Percentiles rank a stretch among this genome's conserved stretches.
Evolutionary conservation across 1,140 invertebrate genomes (phyloP).

Genomic region (Drosophila arizonae): DNA sequence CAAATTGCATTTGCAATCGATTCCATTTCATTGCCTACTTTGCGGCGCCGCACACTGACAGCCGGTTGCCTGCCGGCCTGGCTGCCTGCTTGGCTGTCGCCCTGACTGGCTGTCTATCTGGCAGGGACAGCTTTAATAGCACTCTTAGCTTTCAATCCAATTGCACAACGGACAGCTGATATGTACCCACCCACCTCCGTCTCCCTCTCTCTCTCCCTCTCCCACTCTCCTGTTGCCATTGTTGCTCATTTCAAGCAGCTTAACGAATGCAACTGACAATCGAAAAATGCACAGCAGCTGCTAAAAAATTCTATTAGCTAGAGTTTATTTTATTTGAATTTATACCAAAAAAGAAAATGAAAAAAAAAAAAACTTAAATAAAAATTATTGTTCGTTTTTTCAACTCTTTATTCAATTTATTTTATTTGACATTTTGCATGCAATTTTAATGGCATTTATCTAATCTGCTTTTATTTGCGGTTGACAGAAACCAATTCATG

Average conservation of each 20-base stretch:
- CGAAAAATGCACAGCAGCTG: constrained; percentile 3
- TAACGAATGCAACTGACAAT: constrained; percentile 12
- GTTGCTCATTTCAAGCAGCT: constrained; percentile 14
- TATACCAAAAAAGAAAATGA: not conserved
- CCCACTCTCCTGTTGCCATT: not conserved
- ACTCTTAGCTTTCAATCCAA: constrained; percentile 28
- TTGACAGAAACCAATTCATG: not conserved
- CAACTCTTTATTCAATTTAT: not conserved
- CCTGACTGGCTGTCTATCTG: constrained; percentile 5
- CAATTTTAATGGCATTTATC: constrained; percentile 3
- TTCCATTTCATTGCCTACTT: constrained; percentile 65
- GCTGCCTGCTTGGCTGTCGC: not conserved
- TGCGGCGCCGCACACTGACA: constrained; percentile 34
- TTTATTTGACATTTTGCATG: not conserved
- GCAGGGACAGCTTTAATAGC: constrained; percentile 20
- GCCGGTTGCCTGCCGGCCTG: not conserved
- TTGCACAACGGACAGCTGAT: constrained; percentile 40
- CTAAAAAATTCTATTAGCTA: constrained; percentile 6
- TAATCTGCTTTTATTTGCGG: constrained; percentile 3
- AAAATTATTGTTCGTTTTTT: too few relatives aligned
- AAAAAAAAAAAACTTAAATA: too few relatives aligned
- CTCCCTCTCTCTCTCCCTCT: too few relatives aligned
- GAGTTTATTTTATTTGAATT: constrained; percentile 2
- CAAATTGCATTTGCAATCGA: constrained; percentile 43
- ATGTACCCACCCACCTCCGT: not conserved